Conservation (phyloP, 2,888 invertebrate species). For the Asteroscopus sphinx region DNA sequence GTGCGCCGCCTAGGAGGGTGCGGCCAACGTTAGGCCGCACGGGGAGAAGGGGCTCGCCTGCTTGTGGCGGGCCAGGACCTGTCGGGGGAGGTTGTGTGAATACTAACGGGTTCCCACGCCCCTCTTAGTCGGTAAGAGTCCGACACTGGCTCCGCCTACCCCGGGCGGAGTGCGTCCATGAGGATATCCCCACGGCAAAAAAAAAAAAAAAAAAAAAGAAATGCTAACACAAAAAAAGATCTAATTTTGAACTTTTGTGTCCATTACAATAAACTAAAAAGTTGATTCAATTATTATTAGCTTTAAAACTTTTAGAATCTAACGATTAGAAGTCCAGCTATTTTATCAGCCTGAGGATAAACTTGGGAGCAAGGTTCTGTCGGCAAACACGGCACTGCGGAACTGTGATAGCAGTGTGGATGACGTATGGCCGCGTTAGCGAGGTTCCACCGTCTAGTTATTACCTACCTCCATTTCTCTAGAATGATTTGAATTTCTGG, state of each 20-base stretch:
- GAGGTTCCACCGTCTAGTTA: slow-evolving; percentile 62
- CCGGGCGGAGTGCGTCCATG: no score
- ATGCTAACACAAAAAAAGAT: no score
- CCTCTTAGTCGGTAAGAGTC: no score
- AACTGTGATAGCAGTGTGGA: slow-evolving; percentile 64
- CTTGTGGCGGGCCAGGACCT: no score
- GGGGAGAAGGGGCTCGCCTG: no score
- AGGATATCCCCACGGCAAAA: no score
- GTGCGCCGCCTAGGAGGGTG: no score
- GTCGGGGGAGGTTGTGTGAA: no score
- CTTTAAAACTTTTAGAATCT: slow-evolving; percentile 38
- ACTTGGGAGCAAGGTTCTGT: slow-evolving; percentile 55
- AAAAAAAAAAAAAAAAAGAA: no score
- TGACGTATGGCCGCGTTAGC: slow-evolving; percentile 69
- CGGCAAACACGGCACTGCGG: slow-evolving; percentile 60
- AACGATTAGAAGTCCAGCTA: slow-evolving; percentile 44
- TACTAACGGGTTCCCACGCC: no score
- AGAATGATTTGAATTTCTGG: slow-evolving; percentile 64
- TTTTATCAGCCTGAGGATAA: slow-evolving; percentile 58
- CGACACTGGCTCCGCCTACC: no score
- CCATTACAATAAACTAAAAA: slow-evolving; percentile 4
- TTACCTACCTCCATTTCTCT: slow-evolving; percentile 60
- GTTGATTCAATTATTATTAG: slow-evolving; percentile 41
- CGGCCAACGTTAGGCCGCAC: no score
- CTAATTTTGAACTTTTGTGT: not conserved